Conservation (phyloP, 2,888 invertebrate species). For the Blastobasis adustella region DNA sequence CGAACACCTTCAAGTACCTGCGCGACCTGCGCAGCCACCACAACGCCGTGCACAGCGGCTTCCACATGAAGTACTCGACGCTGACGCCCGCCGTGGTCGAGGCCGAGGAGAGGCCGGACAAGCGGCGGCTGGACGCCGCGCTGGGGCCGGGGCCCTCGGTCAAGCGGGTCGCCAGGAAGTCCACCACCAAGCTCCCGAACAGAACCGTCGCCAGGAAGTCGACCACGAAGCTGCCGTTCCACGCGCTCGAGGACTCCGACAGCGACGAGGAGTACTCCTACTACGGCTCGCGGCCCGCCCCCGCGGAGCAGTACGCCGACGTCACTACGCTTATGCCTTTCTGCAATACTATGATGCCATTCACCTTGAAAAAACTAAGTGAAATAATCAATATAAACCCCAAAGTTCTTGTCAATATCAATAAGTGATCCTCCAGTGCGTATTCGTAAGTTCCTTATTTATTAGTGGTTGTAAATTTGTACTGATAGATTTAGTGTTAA, state of each 20-base stretch:
- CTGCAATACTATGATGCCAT: slow-evolving; percentile 58
- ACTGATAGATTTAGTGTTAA: no score
- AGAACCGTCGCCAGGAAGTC: slow-evolving; percentile 60
- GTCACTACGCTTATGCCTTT: slow-evolving; percentile 71
- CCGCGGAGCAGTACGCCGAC: slow-evolving; percentile 45
- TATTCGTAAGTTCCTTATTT: no score
- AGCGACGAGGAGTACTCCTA: slow-evolving; percentile 47
- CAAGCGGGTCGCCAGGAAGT: slow-evolving; percentile 42
- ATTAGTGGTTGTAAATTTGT: no score
- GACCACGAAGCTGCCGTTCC: slow-evolving; percentile 54
- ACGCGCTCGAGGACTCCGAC: slow-evolving; percentile 11
- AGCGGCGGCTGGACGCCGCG: neutral
- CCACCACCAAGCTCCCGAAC: slow-evolving; percentile 44
- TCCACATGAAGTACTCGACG: slow-evolving; percentile 23
- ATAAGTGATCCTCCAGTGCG: slow-evolving; percentile 1
- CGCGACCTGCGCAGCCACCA: slow-evolving; percentile 37
- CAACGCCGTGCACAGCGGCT: slow-evolving; percentile 22
- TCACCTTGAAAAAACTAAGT: slow-evolving; percentile 63
- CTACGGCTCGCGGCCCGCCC: slow-evolving; percentile 58
- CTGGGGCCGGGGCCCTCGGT: neutral
- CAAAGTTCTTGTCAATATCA: slow-evolving; percentile 49
- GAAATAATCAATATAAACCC: slow-evolving; percentile 70
- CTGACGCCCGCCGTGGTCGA: slow-evolving; percentile 6
- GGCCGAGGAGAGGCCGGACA: neutral
- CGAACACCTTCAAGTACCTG: slow-evolving; percentile 27